Evolutionary conservation across 2,888 invertebrate genomes (phyloP).

Genomic region (Drosophila affinis): DNA sequence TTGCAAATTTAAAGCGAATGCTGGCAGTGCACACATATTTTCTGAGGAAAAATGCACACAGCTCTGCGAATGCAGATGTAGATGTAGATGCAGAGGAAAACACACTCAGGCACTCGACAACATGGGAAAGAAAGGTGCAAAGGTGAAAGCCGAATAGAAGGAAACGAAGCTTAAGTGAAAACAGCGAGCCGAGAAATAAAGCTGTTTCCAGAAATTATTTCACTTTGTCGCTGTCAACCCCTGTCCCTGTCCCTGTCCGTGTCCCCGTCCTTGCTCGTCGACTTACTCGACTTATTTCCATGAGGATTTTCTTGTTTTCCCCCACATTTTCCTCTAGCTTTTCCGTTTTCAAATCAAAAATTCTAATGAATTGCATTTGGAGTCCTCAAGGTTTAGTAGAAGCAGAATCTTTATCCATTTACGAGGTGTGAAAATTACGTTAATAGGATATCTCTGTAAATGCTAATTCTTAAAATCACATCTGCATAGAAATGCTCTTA

Average conservation of each 20-base stretch:
- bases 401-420: background rate
- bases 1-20: conserved; percentile 64
- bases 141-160: conserved; percentile 41
- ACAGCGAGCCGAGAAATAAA: conserved; percentile 35
- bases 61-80: background rate
- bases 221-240: conserved; percentile 52
- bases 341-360: conserved; percentile 35
- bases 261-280: conserved; percentile 8
- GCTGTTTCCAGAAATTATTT: conserved; percentile 60
- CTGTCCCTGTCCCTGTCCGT: too few relatives aligned
- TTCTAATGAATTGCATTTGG: conserved; percentile 58
- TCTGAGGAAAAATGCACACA: conserved; percentile 4
- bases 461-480: background rate
- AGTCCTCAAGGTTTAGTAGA: conserved; percentile 35
- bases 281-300: background rate
- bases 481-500: too few relatives aligned
- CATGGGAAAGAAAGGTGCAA: conserved; percentile 59
- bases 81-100: background rate
- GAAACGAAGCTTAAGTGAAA: conserved; percentile 31
- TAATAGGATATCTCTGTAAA: background rate
- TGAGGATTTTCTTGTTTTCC: conserved; percentile 22
- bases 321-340: conserved; percentile 2
- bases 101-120: conserved; percentile 9
- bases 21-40: background rate
- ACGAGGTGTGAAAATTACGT: background rate